phyloP scores from a whole-genome alignment of 2,797 vertebrate genomes.

The Rhodeus uyekii region DNA sequence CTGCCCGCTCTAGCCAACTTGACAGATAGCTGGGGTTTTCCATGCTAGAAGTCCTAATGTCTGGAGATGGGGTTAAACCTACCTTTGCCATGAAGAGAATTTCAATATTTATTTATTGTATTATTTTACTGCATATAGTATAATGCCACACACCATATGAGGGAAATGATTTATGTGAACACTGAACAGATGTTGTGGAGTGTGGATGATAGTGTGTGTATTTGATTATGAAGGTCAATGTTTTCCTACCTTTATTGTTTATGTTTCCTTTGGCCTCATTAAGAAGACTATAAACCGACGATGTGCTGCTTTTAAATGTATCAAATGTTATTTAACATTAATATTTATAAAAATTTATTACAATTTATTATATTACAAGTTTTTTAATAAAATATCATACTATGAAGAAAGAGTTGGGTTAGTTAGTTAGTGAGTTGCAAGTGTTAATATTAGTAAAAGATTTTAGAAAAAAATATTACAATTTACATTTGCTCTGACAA shows the following conservation, averaged over 20 bases:
- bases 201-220: background rate
- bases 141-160: constrained; percentile 3
- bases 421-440: too few species aligned
- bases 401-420: background rate
- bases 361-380: too few species aligned
- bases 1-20: constrained; percentile 57
- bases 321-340: background rate
- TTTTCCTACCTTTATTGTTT: constrained; percentile 1
- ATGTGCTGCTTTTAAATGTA: background rate
- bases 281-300: background rate
- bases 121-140: constrained; percentile 15
- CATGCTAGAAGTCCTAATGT: constrained; percentile 47
- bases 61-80: constrained; percentile 14
- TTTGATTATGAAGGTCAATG: constrained; percentile 2
- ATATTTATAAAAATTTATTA: too few species aligned
- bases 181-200: constrained; percentile 5
- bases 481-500: background rate
- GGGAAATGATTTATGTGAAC: constrained; percentile 24
- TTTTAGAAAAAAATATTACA: background rate
- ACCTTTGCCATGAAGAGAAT: background rate
- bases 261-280: background rate
- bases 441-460: background rate
- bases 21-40: constrained; percentile 61
- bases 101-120: background rate
- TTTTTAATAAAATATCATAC: too few species aligned